Evolutionary conservation across 2,797 vertebrate genomes (phyloP).

Genomic region (Peromyscus nudipes): DNA sequence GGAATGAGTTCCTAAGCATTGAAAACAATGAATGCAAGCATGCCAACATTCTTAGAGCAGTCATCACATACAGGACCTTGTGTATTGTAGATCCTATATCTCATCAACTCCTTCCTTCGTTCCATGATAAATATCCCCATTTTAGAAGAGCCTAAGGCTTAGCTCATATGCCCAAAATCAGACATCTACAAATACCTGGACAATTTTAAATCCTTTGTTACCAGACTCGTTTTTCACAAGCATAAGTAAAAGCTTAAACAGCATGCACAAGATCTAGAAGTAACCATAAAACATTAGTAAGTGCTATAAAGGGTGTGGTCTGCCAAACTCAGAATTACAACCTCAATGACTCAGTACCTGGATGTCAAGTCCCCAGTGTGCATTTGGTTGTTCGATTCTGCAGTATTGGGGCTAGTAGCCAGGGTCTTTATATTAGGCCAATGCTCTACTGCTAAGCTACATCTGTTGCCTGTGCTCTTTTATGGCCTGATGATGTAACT

Average conservation of each 20-base stretch:
- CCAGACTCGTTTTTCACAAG: not conserved
- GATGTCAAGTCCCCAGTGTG: not conserved
- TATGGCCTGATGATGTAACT: not conserved
- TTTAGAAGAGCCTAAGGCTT: not conserved
- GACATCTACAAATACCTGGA: conserved; percentile 14
- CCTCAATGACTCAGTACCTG: not conserved
- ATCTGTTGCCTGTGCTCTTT: not conserved
- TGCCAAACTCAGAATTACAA: not conserved
- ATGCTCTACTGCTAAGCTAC: not conserved
- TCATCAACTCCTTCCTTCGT: not conserved
- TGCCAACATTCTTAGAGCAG: not conserved
- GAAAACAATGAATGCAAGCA: not conserved
- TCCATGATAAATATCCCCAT: not conserved
- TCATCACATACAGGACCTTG: too few species aligned
- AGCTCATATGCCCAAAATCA: not conserved
- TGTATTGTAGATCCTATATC: not conserved
- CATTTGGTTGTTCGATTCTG: not conserved
- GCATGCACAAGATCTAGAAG: not conserved
- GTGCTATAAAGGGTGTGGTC: not conserved
- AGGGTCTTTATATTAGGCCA: too few species aligned
- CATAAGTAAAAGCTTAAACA: not conserved
- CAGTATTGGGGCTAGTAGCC: not conserved
- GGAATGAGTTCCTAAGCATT: conserved; percentile 6
- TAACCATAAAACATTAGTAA: not conserved
- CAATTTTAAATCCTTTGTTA: not conserved